Percentiles rank a stretch among this genome's conserved stretches.
These are phyloP conservation scores for Xenopus laevis DNA, from an alignment of 2,113 vertebrate genomes.

Conservation along the genomic window DNA sequence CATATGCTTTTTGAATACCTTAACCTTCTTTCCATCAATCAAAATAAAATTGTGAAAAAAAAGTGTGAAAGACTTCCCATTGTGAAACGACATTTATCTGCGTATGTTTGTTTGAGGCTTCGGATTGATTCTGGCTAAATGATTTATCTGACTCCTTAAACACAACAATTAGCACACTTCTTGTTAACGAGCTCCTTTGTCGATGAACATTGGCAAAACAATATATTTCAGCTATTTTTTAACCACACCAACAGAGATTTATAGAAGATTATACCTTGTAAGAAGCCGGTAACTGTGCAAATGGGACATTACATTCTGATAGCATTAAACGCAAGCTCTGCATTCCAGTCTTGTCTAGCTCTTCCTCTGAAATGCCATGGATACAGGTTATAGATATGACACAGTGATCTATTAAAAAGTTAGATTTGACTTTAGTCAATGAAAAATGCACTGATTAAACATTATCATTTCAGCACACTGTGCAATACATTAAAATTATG, in stretches of 20 bases:
- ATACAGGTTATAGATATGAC: slow-evolving; percentile 43
- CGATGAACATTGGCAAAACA: slow-evolving; percentile 20
- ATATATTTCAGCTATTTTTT: slow-evolving; percentile 30
- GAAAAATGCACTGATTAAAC: slow-evolving; percentile 44
- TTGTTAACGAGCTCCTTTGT: slow-evolving; percentile 29
- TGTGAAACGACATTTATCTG: slow-evolving; percentile 12
- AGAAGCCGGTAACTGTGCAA: background rate
- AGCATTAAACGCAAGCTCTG: slow-evolving; percentile 32
- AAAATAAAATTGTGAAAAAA: background rate
- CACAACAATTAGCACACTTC: slow-evolving; percentile 30
- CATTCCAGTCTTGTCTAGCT: slow-evolving; percentile 30
- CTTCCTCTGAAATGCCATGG: slow-evolving; percentile 38
- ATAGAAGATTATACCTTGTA: slow-evolving; percentile 24
- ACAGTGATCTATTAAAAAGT: slow-evolving; percentile 42
- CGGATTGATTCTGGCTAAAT: slow-evolving; percentile 6
- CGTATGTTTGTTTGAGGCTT: background rate
- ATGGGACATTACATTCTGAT: slow-evolving; percentile 31
- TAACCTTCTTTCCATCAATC: background rate
- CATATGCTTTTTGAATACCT: too few relatives aligned
- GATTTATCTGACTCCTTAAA: slow-evolving; percentile 34
- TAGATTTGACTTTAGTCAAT: slow-evolving; percentile 41
- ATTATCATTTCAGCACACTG: slow-evolving; percentile 31
- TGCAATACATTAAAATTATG: slow-evolving; percentile 36
- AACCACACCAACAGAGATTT: background rate
- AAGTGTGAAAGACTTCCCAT: background rate